Evolutionary conservation across 2,113 vertebrate species (phyloP).

Genomic region (Rhinogobius similis): DNA sequence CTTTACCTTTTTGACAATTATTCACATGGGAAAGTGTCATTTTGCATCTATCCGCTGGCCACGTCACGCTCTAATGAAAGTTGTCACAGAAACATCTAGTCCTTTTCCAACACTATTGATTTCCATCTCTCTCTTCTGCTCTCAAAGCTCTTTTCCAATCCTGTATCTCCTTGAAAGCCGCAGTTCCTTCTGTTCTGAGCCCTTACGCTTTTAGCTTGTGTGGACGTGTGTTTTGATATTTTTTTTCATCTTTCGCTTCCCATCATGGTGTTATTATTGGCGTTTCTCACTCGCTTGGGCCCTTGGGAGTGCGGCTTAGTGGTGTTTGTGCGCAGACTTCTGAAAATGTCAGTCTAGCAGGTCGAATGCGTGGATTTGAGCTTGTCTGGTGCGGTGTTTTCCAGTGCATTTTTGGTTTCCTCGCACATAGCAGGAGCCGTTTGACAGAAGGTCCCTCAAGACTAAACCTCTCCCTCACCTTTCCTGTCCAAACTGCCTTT

Average conservation of each 20-base stretch:
- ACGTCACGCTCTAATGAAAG: background rate
- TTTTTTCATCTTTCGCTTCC: background rate
- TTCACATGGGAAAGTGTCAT: background rate
- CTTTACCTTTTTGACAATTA: background rate
- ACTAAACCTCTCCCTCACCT: background rate
- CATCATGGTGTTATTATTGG: constrained; percentile 2
- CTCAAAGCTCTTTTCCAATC: background rate
- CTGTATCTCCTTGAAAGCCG: background rate
- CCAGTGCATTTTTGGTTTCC: background rate
- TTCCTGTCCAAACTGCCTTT: background rate
- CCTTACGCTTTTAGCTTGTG: constrained; percentile 2
- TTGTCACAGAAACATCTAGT: background rate
- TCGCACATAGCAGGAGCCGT: background rate
- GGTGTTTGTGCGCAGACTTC: background rate
- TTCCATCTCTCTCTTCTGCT: background rate
- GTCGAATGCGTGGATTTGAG: background rate
- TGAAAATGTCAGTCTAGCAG: background rate
- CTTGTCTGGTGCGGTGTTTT: background rate
- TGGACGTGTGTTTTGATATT: background rate
- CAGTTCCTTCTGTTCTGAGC: background rate
- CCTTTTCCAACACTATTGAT: constrained; percentile 1
- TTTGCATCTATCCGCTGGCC: background rate
- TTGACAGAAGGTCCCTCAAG: constrained; percentile 7
- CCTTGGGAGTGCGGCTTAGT: constrained; percentile 1
- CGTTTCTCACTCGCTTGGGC: background rate